Evolutionary conservation across 2,113 vertebrate genomes (phyloP), one percentile per base, ranked within the genome.

Genomic region (Cygnus buccinator): DNA sequence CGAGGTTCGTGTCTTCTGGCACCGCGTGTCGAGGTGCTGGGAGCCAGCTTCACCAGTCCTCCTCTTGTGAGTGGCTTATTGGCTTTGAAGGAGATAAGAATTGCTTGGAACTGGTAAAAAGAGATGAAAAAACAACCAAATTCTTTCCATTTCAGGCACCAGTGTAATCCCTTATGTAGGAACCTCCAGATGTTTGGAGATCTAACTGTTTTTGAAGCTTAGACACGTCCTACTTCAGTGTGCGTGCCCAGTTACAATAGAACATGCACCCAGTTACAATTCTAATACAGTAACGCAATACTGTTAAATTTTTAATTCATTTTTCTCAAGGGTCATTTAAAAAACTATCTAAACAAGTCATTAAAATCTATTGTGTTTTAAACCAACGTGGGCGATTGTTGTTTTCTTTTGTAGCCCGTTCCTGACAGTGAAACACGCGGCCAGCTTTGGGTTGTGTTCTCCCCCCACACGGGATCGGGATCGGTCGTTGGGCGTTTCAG

Each of bases 201-300:
- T 22, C 26, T 12, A 11, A 44, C 5, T 39, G 35, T 54, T 65
- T 33, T 28, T 4, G 1, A 5, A 3, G 0, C 12, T 54, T 25
- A 2, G 2, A 4, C 10, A 1, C 2, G 0, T 10, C 2, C 3
- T 9, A 2, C 8, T 31, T 10, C 0, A 1, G 2, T 17, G 0
- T 7, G 41, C 71, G 54, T 26, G 4, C 3, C 7, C 6, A 3
- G 3, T 9, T 58, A 10, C 5, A 8, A 5, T 22, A 44, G 15
- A 44, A 44, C 44, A 3, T 46, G 44, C 44, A 19, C 3, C 8
- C 6, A 2, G 2, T 9, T 58, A 12, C 5, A 10, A 2, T 35
- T 72, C 59, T 16, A 63, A 39, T 23, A 0, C 5, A 8, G 0
- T 11, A 28, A 15, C 1, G 1, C 17, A 0, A 3, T 7, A 1